Evolutionary conservation across 37 sponge, comb jelly and placozoan species (phyloP).

Genomic region (Aplysina aerophoba): DNA sequence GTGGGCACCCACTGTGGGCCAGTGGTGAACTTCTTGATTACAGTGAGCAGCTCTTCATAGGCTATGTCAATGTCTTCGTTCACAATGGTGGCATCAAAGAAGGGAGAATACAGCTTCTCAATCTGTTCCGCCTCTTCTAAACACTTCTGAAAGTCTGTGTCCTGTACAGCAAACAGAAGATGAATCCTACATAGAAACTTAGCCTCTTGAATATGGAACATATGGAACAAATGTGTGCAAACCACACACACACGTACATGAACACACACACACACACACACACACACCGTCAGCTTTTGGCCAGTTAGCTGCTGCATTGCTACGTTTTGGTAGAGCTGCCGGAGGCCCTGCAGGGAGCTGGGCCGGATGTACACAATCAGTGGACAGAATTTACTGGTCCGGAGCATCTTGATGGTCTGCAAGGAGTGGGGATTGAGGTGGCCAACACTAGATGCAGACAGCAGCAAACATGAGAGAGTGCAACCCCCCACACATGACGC

Average conservation of each 20-base stretch:
- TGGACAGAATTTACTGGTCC: constrained; percentile 70
- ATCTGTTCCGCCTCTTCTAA: constrained; percentile 63
- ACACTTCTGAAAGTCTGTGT: constrained; percentile 66
- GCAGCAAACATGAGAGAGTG: neutral
- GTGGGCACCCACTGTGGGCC: constrained; percentile 84
- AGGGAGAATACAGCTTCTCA: constrained; percentile 67
- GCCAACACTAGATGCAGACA: neutral
- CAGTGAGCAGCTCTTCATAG: constrained; percentile 72
- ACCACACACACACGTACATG: too few species aligned
- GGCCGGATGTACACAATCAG: constrained; percentile 77
- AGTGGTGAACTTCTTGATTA: constrained; percentile 63
- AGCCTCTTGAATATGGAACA: neutral
- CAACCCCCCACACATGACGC: neutral
- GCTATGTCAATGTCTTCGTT: constrained; percentile 84
- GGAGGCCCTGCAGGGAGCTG: constrained; percentile 48
- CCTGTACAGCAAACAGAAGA: constrained; percentile 38
- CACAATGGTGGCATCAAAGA: constrained; percentile 79
- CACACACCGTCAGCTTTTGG: constrained; percentile 28
- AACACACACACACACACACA: constrained; percentile 23
- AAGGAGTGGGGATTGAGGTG: neutral
- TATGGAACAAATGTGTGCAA: neutral
- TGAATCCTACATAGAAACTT: neutral
- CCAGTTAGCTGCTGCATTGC: constrained; percentile 54
- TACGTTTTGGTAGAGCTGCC: constrained; percentile 59
- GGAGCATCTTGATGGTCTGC: constrained; percentile 74